Evolutionary conservation across 2,888 invertebrate species (phyloP), one percentile per base, ranked within the genome.

Genomic region (Germaria angustata): DNA sequence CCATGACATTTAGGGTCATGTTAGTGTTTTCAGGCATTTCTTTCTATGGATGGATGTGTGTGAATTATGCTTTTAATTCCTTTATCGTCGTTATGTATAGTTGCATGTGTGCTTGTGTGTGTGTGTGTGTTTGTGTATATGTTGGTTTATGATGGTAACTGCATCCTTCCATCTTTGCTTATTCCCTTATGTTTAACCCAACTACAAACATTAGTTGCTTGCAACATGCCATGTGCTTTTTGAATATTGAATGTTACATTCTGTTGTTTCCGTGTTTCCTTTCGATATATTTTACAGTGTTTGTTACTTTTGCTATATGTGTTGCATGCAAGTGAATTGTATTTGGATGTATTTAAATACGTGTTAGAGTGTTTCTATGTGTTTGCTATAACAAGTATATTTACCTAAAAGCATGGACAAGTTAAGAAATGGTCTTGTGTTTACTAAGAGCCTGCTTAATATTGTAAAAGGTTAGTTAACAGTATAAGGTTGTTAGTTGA

Each of bases 1-100:
- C 89, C 88, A 87, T 88, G 89, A 89, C 88, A 88, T 89, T 88
- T 87, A 86, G 86, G 86, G 86, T 87, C 85, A 86, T 86, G 81
- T 81, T 81, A 65, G 46, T 78, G 49, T 72, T 46, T 46, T 7
- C 32, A 63, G 36, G 13, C 9, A 28, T 55, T 71, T 39, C 69
- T 6, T 55, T 20, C 28, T 20, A 2, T 32, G 36, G 7, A 11
- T 53, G 36, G 22, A 13, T 65, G 68, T 75, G 39, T 49, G 46
- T 68, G 44, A 9, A 53, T 53, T 53, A 9, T 53, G 53, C 15
- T 53, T 53, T 8, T n/a, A 53, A 22, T 22, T 49, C 9, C 13
- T 1, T 24, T 13, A 22, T 24, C 6, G 11, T 24, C 49, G 28
- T 28, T 13, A 39, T 2, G 3, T n/a, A 1, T 13, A 39, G 11